Conservation (phyloP, 2,113 vertebrate genomes). For the Festucalex cinctus region DNA sequence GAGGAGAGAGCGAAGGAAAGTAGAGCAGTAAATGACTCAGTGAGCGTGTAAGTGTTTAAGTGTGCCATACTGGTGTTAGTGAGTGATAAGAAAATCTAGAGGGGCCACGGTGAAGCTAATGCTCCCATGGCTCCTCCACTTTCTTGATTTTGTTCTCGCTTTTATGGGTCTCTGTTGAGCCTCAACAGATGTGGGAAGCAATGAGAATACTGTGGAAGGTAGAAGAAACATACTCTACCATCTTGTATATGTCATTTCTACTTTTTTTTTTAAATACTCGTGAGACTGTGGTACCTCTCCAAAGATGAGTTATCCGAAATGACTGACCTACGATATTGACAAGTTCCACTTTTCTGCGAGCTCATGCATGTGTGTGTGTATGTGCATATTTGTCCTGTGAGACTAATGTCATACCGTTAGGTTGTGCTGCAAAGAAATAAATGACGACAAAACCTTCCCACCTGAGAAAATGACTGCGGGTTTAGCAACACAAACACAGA, state of each 20-base stretch:
- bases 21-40: conserved; percentile 40
- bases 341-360: conserved; percentile 26
- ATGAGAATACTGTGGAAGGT: conserved; percentile 22
- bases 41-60: conserved; percentile 59
- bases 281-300: conserved; percentile 25
- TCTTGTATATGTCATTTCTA: background rate
- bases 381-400: conserved; percentile 42
- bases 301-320: conserved; percentile 45
- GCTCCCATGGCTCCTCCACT: conserved; percentile 20
- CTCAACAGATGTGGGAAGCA: conserved; percentile 26
- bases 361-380: conserved; percentile 24
- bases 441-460: conserved; percentile 50
- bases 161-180: conserved; percentile 12
- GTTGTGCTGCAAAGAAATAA: conserved; percentile 66
- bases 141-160: conserved; percentile 19
- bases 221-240: conserved; percentile 22
- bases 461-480: conserved; percentile 37
- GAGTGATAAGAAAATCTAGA: conserved; percentile 49
- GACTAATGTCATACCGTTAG: conserved; percentile 55
- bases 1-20: conserved; percentile 12
- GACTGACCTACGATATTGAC: conserved; percentile 53
- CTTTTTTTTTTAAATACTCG: conserved; percentile 14
- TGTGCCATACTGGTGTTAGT: conserved; percentile 49
- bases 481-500: conserved; percentile 9
- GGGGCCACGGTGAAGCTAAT: conserved; percentile 35